Conservation (phyloP, 30 jellyfish, hydroid and myxozoan species). For the Aurelia sp. region DNA sequence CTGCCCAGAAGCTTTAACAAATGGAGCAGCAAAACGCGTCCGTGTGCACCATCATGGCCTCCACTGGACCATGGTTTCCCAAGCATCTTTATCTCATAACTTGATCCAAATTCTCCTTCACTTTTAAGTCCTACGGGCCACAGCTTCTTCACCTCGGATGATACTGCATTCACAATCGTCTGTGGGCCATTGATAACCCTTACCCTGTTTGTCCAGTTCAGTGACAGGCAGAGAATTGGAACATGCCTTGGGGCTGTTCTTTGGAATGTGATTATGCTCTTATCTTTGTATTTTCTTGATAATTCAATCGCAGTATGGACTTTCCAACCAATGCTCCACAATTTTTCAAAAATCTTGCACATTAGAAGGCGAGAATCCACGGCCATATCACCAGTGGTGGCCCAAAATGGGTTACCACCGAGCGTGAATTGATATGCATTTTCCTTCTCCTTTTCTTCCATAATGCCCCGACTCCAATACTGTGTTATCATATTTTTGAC, state of each 20-base stretch:
- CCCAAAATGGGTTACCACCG: conserved; percentile 77
- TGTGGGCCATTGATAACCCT: conserved; percentile 65
- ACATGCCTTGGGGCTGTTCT: conserved; percentile 52
- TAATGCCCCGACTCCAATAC: conserved; percentile 39
- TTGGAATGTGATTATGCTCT: conserved; percentile 36
- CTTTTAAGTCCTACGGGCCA: conserved; percentile 53
- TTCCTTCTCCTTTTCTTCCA: conserved; percentile 14
- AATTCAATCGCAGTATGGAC: conserved; percentile 46
- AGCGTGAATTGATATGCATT: conserved; percentile 49
- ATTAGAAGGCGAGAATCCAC: conserved; percentile 46
- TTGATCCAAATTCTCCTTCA: neutral
- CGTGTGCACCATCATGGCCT: conserved; percentile 49
- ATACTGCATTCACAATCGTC: conserved; percentile 13
- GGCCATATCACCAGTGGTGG: conserved; percentile 23
- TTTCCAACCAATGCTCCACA: conserved; percentile 62
- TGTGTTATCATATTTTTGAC: conserved; percentile 20
- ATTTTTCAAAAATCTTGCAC: conserved; percentile 46
- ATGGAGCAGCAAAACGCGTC: conserved; percentile 44
- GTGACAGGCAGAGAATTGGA: conserved; percentile 45
- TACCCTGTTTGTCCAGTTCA: conserved; percentile 49
- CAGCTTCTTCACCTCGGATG: conserved; percentile 24
- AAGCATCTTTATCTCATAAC: conserved; percentile 22
- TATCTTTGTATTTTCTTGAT: conserved; percentile 33
- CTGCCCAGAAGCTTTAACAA: neutral
- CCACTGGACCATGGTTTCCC: conserved; percentile 67